Evolutionary conservation across 2,797 vertebrate genomes (phyloP).

Genomic region (Babyrousa celebensis): DNA sequence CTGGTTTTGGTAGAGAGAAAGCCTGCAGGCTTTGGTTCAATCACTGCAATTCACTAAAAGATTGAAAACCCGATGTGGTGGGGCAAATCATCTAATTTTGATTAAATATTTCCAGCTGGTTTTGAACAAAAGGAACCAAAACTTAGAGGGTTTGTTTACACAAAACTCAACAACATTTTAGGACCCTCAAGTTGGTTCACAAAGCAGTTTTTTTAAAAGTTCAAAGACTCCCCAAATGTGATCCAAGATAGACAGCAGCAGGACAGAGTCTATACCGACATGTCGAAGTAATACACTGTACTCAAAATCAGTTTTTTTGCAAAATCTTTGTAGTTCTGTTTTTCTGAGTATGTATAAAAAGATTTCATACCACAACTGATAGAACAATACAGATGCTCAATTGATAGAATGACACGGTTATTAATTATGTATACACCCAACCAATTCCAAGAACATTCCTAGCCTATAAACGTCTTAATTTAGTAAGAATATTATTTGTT

Average conservation of each 20-base stretch:
- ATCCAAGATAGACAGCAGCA: background rate
- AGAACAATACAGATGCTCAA: background rate
- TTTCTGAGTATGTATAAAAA: conserved; percentile 61
- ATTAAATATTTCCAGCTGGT: conserved; percentile 72
- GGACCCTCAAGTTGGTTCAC: conserved; percentile 29
- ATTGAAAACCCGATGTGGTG: background rate
- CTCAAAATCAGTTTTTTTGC: conserved; percentile 38
- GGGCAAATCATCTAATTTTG: conserved; percentile 52
- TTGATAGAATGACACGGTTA: background rate
- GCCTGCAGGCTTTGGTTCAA: background rate
- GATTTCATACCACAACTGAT: conserved; percentile 36
- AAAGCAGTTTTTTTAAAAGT: conserved; percentile 54
- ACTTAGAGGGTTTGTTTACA: conserved; percentile 56
- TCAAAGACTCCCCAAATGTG: conserved; percentile 50
- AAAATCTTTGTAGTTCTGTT: conserved; percentile 52
- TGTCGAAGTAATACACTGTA: conserved; percentile 13
- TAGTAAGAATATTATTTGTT: conserved; percentile 73
- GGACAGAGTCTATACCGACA: background rate
- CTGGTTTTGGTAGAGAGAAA: background rate
- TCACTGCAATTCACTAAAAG: conserved; percentile 17
- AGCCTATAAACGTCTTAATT: conserved; percentile 70
- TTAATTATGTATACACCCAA: conserved; percentile 68
- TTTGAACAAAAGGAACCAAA: conserved; percentile 71
- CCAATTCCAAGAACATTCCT: conserved; percentile 73
- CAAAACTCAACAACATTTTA: conserved; percentile 56